Percentiles rank a stretch among this genome's conserved stretches.
Evolutionary conservation across 2,797 vertebrate species (phyloP).

Genomic region (Adrianichthys oophorus): DNA sequence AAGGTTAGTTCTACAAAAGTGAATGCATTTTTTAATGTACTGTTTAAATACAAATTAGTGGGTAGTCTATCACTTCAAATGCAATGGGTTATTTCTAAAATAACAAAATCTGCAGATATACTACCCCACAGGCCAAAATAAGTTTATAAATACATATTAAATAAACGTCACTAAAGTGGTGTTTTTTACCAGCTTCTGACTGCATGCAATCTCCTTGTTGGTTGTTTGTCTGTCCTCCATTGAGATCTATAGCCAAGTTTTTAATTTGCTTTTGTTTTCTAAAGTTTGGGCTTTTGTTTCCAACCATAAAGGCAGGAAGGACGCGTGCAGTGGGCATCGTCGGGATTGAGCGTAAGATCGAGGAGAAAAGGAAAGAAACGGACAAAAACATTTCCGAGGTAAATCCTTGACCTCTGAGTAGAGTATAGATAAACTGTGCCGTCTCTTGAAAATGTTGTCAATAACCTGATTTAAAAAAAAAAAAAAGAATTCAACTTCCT

Average conservation of each 20-base stretch:
- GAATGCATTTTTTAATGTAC: too few species aligned
- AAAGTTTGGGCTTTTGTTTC: constrained; percentile 43
- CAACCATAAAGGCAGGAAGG: constrained; percentile 84
- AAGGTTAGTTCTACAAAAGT: too few species aligned
- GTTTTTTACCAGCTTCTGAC: background rate
- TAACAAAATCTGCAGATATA: too few species aligned
- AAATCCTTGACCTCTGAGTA: constrained; percentile 1
- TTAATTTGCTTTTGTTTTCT: constrained; percentile 20
- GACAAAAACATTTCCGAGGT: constrained; percentile 99
- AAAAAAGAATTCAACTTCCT: too few species aligned
- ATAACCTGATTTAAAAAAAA: background rate
- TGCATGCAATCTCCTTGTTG: constrained; percentile 1
- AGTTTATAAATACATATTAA: too few species aligned
- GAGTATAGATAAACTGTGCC: background rate
- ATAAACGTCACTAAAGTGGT: background rate
- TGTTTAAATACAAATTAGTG: too few species aligned
- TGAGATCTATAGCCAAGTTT: background rate
- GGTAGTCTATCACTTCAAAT: too few species aligned
- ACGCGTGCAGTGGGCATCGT: constrained; percentile 96
- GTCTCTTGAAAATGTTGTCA: background rate
- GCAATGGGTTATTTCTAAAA: too few species aligned
- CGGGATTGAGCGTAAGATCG: constrained; percentile 96
- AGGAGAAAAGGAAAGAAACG: constrained; percentile 97
- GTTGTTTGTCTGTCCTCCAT: constrained; percentile 17
- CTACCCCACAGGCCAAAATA: too few species aligned